Evolutionary conservation across 2,797 vertebrate genomes (phyloP).

Genomic region (Taenioides sp.): DNA sequence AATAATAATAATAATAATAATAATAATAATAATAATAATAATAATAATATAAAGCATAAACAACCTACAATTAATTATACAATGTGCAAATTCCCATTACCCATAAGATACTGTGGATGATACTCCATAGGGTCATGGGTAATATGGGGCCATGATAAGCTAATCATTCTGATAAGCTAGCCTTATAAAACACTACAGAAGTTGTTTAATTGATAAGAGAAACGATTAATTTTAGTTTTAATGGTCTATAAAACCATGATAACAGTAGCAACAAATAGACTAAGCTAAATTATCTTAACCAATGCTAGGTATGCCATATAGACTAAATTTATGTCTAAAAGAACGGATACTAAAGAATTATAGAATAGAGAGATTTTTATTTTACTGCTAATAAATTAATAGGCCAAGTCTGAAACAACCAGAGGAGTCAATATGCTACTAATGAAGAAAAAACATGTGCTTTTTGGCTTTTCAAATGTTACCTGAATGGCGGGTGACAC

Average conservation of each 20-base stretch:
- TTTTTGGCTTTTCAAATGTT: slow-evolving; percentile 6
- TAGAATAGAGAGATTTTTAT: background rate
- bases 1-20: too few species aligned
- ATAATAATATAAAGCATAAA: too few species aligned
- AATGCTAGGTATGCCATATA: background rate
- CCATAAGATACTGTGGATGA: background rate
- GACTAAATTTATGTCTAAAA: background rate
- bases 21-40: too few species aligned
- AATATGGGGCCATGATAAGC: too few species aligned
- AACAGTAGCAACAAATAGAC: background rate
- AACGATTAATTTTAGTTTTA: too few species aligned
- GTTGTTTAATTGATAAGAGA: too few species aligned
- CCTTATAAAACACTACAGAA: too few species aligned
- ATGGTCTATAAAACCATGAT: background rate
- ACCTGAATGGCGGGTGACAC: slow-evolving; percentile 66
- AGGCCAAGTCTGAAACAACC: background rate
- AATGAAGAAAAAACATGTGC: background rate
- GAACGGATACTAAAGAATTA: background rate
- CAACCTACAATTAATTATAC: background rate
- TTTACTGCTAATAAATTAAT: background rate
- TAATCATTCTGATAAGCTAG: too few species aligned
- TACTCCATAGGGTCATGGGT: too few species aligned
- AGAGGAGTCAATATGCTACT: background rate
- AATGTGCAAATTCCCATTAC: background rate
- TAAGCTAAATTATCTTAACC: background rate